Conservation (phyloP, 2,113 vertebrate species). For the Poeciliopsis turrubarensis region DNA sequence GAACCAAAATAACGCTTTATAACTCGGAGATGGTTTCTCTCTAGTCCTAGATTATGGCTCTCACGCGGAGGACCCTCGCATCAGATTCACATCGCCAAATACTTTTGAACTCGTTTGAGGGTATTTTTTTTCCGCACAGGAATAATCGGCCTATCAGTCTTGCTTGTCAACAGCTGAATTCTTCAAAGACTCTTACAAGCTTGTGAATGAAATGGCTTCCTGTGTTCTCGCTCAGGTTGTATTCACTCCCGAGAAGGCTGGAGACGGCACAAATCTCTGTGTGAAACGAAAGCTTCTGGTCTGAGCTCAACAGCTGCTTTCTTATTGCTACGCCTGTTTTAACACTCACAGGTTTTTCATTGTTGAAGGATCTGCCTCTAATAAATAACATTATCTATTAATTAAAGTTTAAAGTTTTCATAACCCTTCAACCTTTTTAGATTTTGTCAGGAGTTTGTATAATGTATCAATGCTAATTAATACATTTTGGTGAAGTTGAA, state of each 20-base stretch:
- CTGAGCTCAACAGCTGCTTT: constrained; percentile 16
- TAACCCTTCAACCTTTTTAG: neutral
- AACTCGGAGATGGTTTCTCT: neutral
- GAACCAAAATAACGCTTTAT: neutral
- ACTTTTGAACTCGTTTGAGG: constrained; percentile 16
- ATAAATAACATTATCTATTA: neutral
- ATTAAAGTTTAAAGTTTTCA: too few species aligned
- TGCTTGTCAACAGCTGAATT: constrained; percentile 9
- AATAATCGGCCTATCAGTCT: constrained; percentile 6
- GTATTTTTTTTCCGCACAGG: neutral
- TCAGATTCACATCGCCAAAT: neutral
- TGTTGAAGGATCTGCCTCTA: neutral
- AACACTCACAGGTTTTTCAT: neutral
- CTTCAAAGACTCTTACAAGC: constrained; percentile 16
- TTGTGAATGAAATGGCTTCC: constrained; percentile 14
- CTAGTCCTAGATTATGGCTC: neutral
- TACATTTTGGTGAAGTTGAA: too few species aligned
- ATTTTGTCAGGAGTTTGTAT: neutral
- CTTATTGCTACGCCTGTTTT: neutral
- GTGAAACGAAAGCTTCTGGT: neutral
- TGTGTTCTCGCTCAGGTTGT: constrained; percentile 8
- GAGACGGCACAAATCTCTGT: neutral
- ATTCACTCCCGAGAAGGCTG: constrained; percentile 13
- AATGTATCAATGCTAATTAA: too few species aligned
- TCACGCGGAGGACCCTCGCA: neutral